Percentiles rank a stretch among this genome's conserved stretches.
These are phyloP conservation scores for Apostichopus parvimensis DNA, from an alignment of 35 echinoderm and acorn worm species.

Conservation along the genomic window DNA sequence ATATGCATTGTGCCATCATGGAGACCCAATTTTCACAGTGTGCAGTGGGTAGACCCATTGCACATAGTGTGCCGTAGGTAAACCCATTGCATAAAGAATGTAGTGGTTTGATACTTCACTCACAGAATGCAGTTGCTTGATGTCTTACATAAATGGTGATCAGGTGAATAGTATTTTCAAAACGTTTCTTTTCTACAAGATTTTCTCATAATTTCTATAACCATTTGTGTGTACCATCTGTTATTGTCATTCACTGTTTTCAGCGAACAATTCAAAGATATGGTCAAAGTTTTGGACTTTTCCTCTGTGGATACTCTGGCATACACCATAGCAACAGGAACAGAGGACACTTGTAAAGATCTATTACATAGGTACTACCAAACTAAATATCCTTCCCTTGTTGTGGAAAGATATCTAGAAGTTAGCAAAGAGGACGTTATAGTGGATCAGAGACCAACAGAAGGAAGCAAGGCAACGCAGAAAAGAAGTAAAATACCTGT, in stretches of 20 bases:
- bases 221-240: too few relatives aligned
- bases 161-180: too few relatives aligned
- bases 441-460: not conserved
- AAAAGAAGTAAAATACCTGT: not conserved
- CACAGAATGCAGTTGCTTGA: too few relatives aligned
- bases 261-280: slow-evolving; percentile 69
- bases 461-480: not conserved
- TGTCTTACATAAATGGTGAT: too few relatives aligned
- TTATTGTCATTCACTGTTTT: not conserved
- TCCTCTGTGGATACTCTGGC: slow-evolving; percentile 40
- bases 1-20: too few relatives aligned
- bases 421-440: not conserved
- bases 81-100: too few relatives aligned
- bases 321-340: slow-evolving; percentile 21
- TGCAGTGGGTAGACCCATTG: too few relatives aligned
- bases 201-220: too few relatives aligned
- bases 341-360: slow-evolving; percentile 25
- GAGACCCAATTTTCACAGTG: too few relatives aligned
- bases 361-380: slow-evolving; percentile 60
- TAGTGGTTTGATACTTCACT: too few relatives aligned
- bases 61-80: too few relatives aligned
- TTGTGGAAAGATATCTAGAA: slow-evolving; percentile 34
- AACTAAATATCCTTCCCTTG: slow-evolving; percentile 30
- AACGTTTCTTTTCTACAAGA: too few relatives aligned
- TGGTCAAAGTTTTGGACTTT: slow-evolving; percentile 46